Evolutionary conservation across 2,797 vertebrate species (phyloP), one percentile per base, ranked within the genome.

Genomic region (Gymnocypris eckloni): DNA sequence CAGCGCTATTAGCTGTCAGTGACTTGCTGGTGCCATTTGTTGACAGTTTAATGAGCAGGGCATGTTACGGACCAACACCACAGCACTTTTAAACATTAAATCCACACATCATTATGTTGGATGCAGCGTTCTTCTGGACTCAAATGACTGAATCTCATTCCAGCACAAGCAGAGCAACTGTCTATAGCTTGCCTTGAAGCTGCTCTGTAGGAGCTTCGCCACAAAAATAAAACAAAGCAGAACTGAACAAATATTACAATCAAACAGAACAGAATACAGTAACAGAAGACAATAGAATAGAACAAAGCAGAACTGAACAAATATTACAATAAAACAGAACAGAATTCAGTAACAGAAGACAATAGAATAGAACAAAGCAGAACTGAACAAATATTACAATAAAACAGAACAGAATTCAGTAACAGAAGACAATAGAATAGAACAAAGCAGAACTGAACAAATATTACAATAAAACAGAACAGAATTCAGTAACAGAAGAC

Each of bases 1-100:
- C 64, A 81, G 43, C 37, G 22, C 72, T 52, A 22, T 25, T 66
- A 79, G 54, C 43, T 41, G 28, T 75, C 56, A 33, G 11, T 67
- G 81, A 20, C 67, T 54, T 41, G 43, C 76, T 72, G 61, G 75
- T 71, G 76, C 61, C 64, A 82, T 78, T 70, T 79, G 75, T 54
- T 86, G 86, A 79, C 81, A 78, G 81, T 79, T 83, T 87, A 59
- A 87, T 70, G 64, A 70, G 83, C 16, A 12, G 64, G 83, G 79
- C 50, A 56, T 43, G 83, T 78, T 67, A 79, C 75, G 33, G 83
- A 28, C 75, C 73, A 7, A 45, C 84, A 85, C 72, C 84, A 64
- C 25, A 37, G 84, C 84, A 61, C 84, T 45, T 80, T 85, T 72
- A 71, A 71, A 59, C 77, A 59, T 64, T 80, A 79, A 85, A 85